Percentiles rank a stretch among this genome's conserved stretches.
Evolutionary conservation across 2,888 invertebrate species (phyloP).

Genomic region (Agonopterix arenella): DNA sequence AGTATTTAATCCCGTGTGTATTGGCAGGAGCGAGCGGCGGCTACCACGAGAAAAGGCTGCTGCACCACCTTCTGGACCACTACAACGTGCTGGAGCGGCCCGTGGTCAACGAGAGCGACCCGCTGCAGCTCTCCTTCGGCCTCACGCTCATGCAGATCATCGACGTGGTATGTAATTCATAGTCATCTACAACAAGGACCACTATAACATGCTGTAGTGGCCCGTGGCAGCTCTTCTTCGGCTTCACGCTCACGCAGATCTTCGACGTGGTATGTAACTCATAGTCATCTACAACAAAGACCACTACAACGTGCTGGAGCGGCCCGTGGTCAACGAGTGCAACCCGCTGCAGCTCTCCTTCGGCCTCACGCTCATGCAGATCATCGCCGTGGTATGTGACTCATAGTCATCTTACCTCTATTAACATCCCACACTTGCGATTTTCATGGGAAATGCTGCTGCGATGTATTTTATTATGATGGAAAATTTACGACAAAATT

Average conservation of each 20-base stretch:
- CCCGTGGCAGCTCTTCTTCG: constrained; percentile 96
- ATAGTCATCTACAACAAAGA: no score
- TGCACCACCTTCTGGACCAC: constrained; percentile 92
- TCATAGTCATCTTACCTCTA: no score
- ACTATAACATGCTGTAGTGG: constrained; percentile 96
- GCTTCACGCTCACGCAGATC: constrained; percentile 98
- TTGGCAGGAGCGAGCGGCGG: constrained; percentile 88
- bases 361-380: no score
- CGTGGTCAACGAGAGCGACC: constrained; percentile 97
- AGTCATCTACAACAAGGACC: constrained; percentile 62
- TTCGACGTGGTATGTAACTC: constrained; percentile 92
- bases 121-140: constrained; percentile 96
- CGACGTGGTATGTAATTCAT: constrained; percentile 88
- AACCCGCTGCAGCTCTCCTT: no score
- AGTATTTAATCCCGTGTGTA: not conserved
- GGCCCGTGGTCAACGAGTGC: no score
- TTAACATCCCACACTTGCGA: no score
- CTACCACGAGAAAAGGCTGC: constrained; percentile 93
- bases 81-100: constrained; percentile 97
- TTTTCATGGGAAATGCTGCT: no score
- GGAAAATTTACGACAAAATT: no score
- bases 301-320: no score
- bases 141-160: constrained; percentile 98
- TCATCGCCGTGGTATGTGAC: no score
- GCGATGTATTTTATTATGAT: no score